Conservation (phyloP, 2,888 invertebrate species). For the Idaea straminata region DNA sequence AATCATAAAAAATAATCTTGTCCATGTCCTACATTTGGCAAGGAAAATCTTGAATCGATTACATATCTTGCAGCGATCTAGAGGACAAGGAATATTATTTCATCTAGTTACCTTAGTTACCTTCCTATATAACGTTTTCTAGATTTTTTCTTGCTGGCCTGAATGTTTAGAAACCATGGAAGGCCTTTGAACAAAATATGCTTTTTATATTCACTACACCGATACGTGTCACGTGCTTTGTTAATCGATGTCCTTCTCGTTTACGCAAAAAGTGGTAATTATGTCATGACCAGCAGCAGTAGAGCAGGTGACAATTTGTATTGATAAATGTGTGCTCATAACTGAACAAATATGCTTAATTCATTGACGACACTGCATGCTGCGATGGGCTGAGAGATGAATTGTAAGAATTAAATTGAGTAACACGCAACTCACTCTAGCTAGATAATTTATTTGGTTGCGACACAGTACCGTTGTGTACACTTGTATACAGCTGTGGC, state of each 20-base stretch:
- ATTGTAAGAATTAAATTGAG: slow-evolving; percentile 63
- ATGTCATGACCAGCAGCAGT: slow-evolving; percentile 4
- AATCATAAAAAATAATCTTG: slow-evolving; percentile 13
- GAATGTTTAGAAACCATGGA: not conserved
- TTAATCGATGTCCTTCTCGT: slow-evolving; percentile 12
- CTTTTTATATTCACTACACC: not conserved
- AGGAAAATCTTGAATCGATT: slow-evolving; percentile 21
- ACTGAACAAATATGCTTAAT: slow-evolving; percentile 5
- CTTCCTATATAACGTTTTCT: not conserved
- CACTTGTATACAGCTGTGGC: slow-evolving; percentile 24
- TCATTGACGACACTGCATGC: slow-evolving; percentile 18
- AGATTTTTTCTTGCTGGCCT: not conserved
- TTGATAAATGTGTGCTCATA: slow-evolving; percentile 4
- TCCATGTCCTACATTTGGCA: slow-evolving; percentile 21
- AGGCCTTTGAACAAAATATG: not conserved
- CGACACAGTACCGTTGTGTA: slow-evolving; percentile 22
- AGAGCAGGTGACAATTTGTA: slow-evolving; percentile 18
- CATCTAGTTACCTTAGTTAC: not conserved
- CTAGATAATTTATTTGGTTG: slow-evolving; percentile 46
- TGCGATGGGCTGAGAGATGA: slow-evolving; percentile 39
- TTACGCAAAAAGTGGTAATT: slow-evolving; percentile 16
- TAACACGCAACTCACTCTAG: slow-evolving; percentile 50
- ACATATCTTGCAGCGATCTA: slow-evolving; percentile 7
- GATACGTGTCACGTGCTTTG: not conserved
- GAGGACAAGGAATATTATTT: slow-evolving; percentile 15